phyloP scores from a whole-genome alignment of 1,140 invertebrate genomes.

The Drosophila sp. region DNA sequence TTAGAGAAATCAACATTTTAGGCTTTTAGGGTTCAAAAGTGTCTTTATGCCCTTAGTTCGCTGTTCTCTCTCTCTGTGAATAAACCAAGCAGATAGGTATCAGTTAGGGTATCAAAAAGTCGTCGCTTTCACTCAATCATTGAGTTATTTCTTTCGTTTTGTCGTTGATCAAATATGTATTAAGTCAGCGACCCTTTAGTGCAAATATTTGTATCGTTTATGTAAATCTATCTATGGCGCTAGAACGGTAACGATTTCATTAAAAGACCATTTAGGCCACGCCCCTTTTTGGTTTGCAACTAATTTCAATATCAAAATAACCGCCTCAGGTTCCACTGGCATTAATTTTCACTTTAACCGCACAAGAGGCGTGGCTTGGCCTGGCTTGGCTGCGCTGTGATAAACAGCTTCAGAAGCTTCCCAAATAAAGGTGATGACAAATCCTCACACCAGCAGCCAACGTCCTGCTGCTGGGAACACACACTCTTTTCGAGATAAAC shows the following conservation, averaged over 20 bases:
- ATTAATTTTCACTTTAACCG: constrained; percentile 68
- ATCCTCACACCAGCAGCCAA: constrained; percentile 40
- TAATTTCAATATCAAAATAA: constrained; percentile 74
- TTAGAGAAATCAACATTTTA: constrained; percentile 3
- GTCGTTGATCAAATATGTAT: constrained; percentile 60
- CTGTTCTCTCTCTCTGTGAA: too few species aligned
- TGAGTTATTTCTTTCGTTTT: constrained; percentile 20
- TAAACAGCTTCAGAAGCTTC: constrained; percentile 47
- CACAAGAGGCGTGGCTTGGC: constrained; percentile 56
- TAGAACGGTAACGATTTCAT: constrained; percentile 61
- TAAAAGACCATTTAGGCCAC: constrained; percentile 53
- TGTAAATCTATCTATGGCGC: constrained; percentile 56
- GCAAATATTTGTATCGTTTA: constrained; percentile 73
- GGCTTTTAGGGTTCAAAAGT: neutral
- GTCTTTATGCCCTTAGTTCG: too few species aligned
- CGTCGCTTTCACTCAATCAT: neutral
- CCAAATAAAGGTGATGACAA: constrained; percentile 53
- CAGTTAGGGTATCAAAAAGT: neutral
- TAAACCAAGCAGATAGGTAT: too few species aligned
- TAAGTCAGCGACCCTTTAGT: constrained; percentile 38
- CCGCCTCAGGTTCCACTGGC: constrained; percentile 41
- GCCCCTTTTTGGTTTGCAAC: constrained; percentile 43
- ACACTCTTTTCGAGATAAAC: neutral
- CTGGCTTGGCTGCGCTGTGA: constrained; percentile 31
- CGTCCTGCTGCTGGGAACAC: constrained; percentile 27